Evolutionary conservation across 2,888 invertebrate species (phyloP).

Genomic region (Leptinotarsa peninsularis): DNA sequence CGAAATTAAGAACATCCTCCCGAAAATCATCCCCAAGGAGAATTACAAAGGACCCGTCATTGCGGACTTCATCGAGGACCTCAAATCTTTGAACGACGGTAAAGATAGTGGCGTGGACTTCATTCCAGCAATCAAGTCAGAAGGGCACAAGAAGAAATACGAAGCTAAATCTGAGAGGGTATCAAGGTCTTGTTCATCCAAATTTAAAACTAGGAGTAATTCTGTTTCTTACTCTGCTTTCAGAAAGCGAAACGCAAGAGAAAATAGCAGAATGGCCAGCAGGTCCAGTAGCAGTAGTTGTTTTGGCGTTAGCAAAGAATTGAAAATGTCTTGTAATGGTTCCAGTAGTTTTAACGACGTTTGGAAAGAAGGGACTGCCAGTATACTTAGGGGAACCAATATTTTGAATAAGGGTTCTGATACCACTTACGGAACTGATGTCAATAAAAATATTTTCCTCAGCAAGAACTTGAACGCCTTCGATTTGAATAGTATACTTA

Average conservation of each 20-base stretch:
- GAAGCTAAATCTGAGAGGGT: constrained; percentile 57
- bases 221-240: constrained; percentile 51
- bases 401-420: constrained; percentile 44
- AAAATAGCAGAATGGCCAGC: constrained; percentile 51
- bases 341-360: constrained; percentile 26
- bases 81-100: constrained; percentile 65
- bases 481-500: constrained; percentile 51
- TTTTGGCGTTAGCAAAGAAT: constrained; percentile 44
- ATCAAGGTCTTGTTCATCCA: constrained; percentile 52
- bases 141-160: constrained; percentile 41
- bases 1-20: constrained; percentile 51
- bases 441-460: constrained; percentile 52
- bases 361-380: constrained; percentile 72
- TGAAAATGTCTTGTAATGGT: constrained; percentile 43
- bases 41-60: constrained; percentile 76
- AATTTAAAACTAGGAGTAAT: constrained; percentile 26
- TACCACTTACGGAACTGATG: constrained; percentile 40
- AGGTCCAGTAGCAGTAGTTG: constrained; percentile 44
- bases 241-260: constrained; percentile 62
- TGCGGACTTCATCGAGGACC: constrained; percentile 76
- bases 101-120: constrained; percentile 52
- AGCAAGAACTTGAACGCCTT: constrained; percentile 49
- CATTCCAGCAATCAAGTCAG: constrained; percentile 40
- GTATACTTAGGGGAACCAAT: constrained; percentile 65
- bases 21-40: constrained; percentile 61